Conservation (phyloP, 2,888 invertebrate species). For the Nomada fabriciana region DNA sequence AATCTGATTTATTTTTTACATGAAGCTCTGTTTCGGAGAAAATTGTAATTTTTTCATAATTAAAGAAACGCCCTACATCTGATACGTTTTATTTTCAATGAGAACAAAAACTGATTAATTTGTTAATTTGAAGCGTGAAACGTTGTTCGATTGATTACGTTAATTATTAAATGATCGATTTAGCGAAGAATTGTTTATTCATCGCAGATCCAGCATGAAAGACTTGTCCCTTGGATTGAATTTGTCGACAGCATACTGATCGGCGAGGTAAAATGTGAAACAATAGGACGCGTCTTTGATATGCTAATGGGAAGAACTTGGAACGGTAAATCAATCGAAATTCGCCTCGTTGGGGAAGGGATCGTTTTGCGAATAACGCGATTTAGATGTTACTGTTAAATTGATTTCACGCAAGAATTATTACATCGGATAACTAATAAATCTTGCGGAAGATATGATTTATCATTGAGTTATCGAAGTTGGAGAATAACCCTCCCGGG, state of each 20-base stretch:
- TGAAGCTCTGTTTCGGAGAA: too few relatives aligned
- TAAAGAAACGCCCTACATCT: too few relatives aligned
- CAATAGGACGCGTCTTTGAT: neutral
- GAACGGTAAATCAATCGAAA: neutral
- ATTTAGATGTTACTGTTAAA: slow-evolving; percentile 28
- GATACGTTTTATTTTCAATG: too few relatives aligned
- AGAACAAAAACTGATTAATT: too few relatives aligned
- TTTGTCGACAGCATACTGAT: neutral
- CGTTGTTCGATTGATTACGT: too few relatives aligned
- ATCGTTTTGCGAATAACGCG: neutral
- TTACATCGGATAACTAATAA: slow-evolving; percentile 34
- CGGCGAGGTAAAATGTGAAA: neutral
- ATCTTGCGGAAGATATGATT: slow-evolving; percentile 30
- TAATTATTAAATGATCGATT: neutral
- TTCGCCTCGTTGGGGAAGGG: neutral
- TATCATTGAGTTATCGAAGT: slow-evolving; percentile 37
- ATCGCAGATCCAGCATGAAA: neutral
- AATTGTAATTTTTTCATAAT: too few relatives aligned
- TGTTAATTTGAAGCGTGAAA: too few relatives aligned
- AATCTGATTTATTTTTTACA: too few relatives aligned
- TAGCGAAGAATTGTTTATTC: neutral
- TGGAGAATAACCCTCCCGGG: slow-evolving; percentile 11
- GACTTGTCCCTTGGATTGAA: too few relatives aligned
- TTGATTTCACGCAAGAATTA: slow-evolving; percentile 32
- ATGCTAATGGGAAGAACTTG: slow-evolving; percentile 1